These are phyloP conservation scores for Lepidurus packardi DNA, from an alignment of 1,140 invertebrate species.

Conservation along the genomic window DNA sequence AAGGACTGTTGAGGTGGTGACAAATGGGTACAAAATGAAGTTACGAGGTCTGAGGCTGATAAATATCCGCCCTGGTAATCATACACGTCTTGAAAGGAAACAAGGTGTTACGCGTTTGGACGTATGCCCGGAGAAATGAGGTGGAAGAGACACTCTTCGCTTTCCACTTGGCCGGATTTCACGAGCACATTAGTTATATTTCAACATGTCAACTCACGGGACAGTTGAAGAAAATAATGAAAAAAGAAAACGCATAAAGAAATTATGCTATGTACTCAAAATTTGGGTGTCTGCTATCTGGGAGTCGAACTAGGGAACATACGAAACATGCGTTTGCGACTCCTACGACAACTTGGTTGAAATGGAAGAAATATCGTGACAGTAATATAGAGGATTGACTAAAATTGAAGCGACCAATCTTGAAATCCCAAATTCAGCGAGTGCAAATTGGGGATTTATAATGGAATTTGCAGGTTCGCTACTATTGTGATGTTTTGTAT, in stretches of 20 bases:
- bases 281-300: no score
- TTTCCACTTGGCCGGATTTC: constrained; percentile 4
- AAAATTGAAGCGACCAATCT: no score
- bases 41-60: not conserved
- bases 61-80: constrained; percentile 14
- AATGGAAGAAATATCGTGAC: no score
- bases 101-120: constrained; percentile 18
- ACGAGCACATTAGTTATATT: constrained; percentile 1
- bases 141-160: not conserved
- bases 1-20: constrained; percentile 4
- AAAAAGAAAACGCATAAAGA: not conserved
- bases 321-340: no score
- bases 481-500: no score
- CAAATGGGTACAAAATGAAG: constrained; percentile 15
- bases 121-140: constrained; percentile 6
- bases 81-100: constrained; percentile 12
- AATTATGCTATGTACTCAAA: no score
- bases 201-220: not conserved
- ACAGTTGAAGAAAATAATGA: not conserved
- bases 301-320: no score
- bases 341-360: no score
- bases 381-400: no score
- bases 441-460: no score
- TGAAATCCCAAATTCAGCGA: no score
- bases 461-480: no score